A percentile compares a stretch with the other conserved stretches of the same genome.
These are phyloP conservation scores for Lasioglossum albipes DNA, from an alignment of 1,140 invertebrate genomes.

Conservation along the genomic window DNA sequence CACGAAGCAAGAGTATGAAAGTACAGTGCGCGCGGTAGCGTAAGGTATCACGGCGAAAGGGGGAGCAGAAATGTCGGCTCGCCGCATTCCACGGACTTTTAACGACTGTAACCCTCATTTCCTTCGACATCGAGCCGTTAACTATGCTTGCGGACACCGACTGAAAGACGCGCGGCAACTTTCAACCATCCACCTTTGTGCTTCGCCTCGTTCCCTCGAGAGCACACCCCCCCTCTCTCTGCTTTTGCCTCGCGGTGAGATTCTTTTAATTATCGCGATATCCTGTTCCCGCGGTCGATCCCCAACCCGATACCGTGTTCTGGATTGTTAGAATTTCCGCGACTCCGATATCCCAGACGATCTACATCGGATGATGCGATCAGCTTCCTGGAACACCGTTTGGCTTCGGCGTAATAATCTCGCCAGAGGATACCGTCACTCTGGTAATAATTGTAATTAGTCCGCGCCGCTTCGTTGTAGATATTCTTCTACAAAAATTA, in stretches of 20 bases:
- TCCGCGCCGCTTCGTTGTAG: too few species aligned
- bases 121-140: conserved; percentile 34
- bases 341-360: background rate
- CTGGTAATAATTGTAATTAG: too few species aligned
- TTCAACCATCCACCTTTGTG: background rate
- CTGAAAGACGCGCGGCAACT: background rate
- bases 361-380: background rate
- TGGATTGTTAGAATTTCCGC: background rate
- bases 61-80: conserved; percentile 49
- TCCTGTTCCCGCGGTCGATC: background rate
- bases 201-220: too few species aligned
- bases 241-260: background rate
- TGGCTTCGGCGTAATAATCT: too few species aligned
- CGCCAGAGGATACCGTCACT: too few species aligned
- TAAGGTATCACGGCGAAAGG: conserved; percentile 12
- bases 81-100: conserved; percentile 54
- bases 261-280: conserved; percentile 25
- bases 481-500: too few species aligned
- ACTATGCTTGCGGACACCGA: background rate
- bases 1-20: too few species aligned
- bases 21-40: background rate
- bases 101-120: conserved; percentile 54
- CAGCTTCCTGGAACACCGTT: too few species aligned
- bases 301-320: too few species aligned
- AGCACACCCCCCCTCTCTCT: too few species aligned